A percentile compares a stretch with the other conserved stretches of the same genome.
phyloP scores from a whole-genome alignment of 1,140 invertebrate species.

The Neuroterus valhalla region DNA sequence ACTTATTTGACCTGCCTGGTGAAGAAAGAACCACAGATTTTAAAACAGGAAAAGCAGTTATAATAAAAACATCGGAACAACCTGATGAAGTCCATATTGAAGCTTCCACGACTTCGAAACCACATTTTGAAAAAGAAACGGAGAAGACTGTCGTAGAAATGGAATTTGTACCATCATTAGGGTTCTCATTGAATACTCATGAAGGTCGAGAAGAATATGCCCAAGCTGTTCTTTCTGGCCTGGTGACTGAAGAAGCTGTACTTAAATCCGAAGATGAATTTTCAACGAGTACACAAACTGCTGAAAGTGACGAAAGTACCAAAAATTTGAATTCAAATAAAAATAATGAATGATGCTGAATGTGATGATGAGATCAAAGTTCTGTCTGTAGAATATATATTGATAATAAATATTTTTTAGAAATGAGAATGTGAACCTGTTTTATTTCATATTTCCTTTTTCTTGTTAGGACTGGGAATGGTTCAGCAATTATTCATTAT shows the following conservation, averaged over 20 bases:
- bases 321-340: slow-evolving; percentile 12
- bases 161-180: slow-evolving; percentile 66
- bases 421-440: neutral
- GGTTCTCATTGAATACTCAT: slow-evolving; percentile 65
- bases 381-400: neutral
- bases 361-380: neutral
- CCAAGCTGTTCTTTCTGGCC: slow-evolving; percentile 63
- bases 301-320: slow-evolving; percentile 2
- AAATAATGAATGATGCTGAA: neutral
- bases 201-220: slow-evolving; percentile 63
- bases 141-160: slow-evolving; percentile 60
- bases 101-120: neutral
- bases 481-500: no score
- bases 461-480: no score
- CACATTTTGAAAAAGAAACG: neutral
- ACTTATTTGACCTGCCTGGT: neutral
- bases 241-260: slow-evolving; percentile 52
- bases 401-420: slow-evolving; percentile 7
- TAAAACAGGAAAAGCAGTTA: neutral
- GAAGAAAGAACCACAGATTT: neutral
- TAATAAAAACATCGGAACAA: neutral
- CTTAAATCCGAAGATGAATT: slow-evolving; percentile 31
- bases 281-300: slow-evolving; percentile 33
- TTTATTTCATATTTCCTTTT: no score
- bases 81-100: neutral